Percentiles rank a stretch among this genome's conserved stretches.
Evolutionary conservation across 1,140 invertebrate species (phyloP).

Genomic region (Tachypleus tridentatus): DNA sequence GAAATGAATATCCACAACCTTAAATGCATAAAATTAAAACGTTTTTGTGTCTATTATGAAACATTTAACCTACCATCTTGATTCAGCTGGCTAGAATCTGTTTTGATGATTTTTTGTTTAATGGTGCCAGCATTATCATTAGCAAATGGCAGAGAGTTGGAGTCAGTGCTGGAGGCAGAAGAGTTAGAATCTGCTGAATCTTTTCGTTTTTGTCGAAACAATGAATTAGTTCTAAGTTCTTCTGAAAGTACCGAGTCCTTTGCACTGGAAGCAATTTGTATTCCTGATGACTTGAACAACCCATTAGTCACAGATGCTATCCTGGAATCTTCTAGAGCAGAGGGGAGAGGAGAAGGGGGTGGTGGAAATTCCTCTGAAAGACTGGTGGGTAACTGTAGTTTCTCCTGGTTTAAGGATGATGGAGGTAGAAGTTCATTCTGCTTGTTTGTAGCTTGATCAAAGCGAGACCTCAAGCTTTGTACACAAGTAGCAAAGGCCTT

Average conservation of each 20-base stretch:
- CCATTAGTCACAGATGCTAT: not conserved
- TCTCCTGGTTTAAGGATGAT: slow-evolving; percentile 20
- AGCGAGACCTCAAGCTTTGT: slow-evolving; percentile 35
- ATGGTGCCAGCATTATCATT: slow-evolving; percentile 98
- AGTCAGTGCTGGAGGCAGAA: slow-evolving; percentile 68
- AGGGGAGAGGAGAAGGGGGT: slow-evolving; percentile 35
- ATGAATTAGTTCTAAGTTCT: slow-evolving; percentile 6
- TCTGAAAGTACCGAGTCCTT: not conserved
- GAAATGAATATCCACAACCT: no score
- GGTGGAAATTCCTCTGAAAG: slow-evolving; percentile 36
- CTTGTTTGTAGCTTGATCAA: slow-evolving; percentile 27
- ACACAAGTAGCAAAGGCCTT: slow-evolving; percentile 38
- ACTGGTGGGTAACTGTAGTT: slow-evolving; percentile 22
- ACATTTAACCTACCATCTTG: no score
- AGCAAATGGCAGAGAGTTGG: slow-evolving; percentile 92
- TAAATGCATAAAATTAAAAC: no score
- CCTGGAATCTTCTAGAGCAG: slow-evolving; percentile 21
- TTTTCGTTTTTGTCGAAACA: slow-evolving; percentile 14
- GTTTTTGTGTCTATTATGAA: no score
- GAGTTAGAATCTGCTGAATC: slow-evolving; percentile 53
- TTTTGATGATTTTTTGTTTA: slow-evolving; percentile 57
- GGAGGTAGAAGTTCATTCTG: slow-evolving; percentile 19
- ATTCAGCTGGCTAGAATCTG: no score
- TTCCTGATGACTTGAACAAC: not conserved
- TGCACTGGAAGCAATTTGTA: slow-evolving; percentile 19